phyloP scores from a whole-genome alignment of 2,113 vertebrate species.

The Romanogobio albipinnatus region DNA sequence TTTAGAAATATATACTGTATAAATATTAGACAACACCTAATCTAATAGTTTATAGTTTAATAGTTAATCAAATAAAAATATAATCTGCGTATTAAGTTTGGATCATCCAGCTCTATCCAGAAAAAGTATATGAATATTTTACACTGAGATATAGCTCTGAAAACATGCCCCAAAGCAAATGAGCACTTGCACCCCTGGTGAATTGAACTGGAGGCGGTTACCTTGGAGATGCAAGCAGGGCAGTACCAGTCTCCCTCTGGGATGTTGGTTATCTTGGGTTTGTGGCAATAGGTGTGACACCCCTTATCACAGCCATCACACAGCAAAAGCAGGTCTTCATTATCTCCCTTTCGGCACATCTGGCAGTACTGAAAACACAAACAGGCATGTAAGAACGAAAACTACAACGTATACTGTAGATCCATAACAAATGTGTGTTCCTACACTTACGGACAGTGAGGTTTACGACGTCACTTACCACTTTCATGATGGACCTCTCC shows the following conservation, averaged over 20 bases:
- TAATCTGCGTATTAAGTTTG: no score
- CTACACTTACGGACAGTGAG: no score
- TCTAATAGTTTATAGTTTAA: no score
- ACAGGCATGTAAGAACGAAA: neutral
- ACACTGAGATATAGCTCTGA: neutral
- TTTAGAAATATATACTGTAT: no score
- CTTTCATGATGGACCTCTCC: constrained; percentile 99
- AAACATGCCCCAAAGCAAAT: neutral
- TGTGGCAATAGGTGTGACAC: constrained; percentile 98
- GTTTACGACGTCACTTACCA: constrained; percentile 83
- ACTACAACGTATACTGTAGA: neutral
- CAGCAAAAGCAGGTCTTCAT: constrained; percentile 95
- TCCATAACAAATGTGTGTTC: neutral
- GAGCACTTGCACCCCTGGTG: neutral
- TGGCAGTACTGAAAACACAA: constrained; percentile 90
- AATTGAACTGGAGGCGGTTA: constrained; percentile 63
- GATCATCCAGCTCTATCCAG: no score
- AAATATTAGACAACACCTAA: no score
- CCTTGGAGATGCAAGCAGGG: constrained; percentile 97
- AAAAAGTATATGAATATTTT: neutral
- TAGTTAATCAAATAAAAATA: no score
- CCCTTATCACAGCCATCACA: constrained; percentile 99
- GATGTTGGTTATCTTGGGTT: constrained; percentile 94
- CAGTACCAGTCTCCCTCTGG: constrained; percentile 99
- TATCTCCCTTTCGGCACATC: constrained; percentile 96